Conservation (phyloP, 2,888 invertebrate genomes). For the Arenicola marina region DNA sequence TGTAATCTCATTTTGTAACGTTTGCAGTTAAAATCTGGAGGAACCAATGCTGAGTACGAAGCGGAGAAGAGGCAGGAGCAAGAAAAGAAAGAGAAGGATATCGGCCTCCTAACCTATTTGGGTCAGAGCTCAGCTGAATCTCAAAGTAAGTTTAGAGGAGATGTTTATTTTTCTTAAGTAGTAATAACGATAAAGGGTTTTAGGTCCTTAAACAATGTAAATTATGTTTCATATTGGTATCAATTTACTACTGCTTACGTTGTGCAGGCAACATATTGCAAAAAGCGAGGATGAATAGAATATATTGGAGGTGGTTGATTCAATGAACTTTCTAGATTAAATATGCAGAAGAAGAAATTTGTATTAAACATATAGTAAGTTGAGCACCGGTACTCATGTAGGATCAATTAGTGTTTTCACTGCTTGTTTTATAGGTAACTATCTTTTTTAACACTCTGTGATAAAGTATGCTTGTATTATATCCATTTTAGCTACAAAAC, state of each 20-base stretch:
- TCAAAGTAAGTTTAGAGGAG: constrained; percentile 49
- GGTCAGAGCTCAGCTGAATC: constrained; percentile 72
- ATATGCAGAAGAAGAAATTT: neutral
- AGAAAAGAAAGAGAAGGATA: constrained; percentile 96
- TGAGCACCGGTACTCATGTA: neutral
- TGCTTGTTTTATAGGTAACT: neutral
- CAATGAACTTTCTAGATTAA: neutral
- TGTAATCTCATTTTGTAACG: constrained; percentile 6
- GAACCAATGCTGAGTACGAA: constrained; percentile 84
- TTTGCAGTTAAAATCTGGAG: constrained; percentile 57
- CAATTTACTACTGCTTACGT: no score
- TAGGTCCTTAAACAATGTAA: no score
- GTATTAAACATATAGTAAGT: neutral
- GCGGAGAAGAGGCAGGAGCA: constrained; percentile 86
- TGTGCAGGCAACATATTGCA: no score
- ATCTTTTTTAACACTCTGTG: neutral
- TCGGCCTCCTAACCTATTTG: constrained; percentile 92
- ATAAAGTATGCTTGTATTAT: neutral
- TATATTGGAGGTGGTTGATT: neutral
- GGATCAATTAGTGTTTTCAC: no score
- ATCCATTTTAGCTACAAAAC: constrained; percentile 71
- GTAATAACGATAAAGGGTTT: no score
- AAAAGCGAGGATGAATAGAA: neutral
- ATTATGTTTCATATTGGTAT: no score
- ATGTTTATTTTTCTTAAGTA: no score